A percentile compares a stretch with the other conserved stretches of the same genome.
phyloP scores from a whole-genome alignment of 2,113 vertebrate species.

The Spea multiplicata region DNA sequence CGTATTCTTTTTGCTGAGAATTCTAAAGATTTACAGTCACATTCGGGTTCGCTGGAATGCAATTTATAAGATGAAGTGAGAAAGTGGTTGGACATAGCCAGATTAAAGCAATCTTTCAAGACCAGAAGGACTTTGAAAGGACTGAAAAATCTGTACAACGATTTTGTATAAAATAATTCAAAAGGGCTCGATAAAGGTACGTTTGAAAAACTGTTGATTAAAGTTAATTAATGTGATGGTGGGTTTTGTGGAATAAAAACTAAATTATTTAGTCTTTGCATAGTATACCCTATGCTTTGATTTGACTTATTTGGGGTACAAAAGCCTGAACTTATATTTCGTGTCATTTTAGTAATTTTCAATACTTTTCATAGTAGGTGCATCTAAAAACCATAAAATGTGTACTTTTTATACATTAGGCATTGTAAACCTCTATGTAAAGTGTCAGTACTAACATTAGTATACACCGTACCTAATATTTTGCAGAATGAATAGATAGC shows the following conservation, averaged over 20 bases:
- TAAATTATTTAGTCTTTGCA: neutral
- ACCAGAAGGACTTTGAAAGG: slow-evolving; percentile 30
- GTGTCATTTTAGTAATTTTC: too few relatives aligned
- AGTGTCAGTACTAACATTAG: too few relatives aligned
- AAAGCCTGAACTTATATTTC: too few relatives aligned
- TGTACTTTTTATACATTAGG: too few relatives aligned
- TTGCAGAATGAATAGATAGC: too few relatives aligned
- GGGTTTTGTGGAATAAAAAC: neutral
- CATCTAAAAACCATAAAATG: too few relatives aligned
- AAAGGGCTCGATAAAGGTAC: slow-evolving; percentile 20
- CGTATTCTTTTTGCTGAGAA: slow-evolving; percentile 32
- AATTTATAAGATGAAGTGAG: slow-evolving; percentile 43
- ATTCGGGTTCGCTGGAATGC: slow-evolving; percentile 43
- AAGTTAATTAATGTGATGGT: neutral
- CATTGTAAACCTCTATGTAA: too few relatives aligned
- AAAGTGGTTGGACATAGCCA: slow-evolving; percentile 43
- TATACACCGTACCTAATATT: too few relatives aligned
- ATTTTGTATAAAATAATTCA: slow-evolving; percentile 40
- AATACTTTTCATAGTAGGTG: too few relatives aligned
- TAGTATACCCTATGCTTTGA: too few relatives aligned
- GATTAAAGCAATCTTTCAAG: slow-evolving; percentile 47
- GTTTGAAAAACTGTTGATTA: slow-evolving; percentile 2
- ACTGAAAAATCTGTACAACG: slow-evolving; percentile 25
- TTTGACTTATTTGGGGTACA: too few relatives aligned
- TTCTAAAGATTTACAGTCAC: slow-evolving; percentile 40